Evolutionary conservation across 2,797 vertebrate species (phyloP), one percentile per base, ranked within the genome.

Genomic region (Gila robusta): DNA sequence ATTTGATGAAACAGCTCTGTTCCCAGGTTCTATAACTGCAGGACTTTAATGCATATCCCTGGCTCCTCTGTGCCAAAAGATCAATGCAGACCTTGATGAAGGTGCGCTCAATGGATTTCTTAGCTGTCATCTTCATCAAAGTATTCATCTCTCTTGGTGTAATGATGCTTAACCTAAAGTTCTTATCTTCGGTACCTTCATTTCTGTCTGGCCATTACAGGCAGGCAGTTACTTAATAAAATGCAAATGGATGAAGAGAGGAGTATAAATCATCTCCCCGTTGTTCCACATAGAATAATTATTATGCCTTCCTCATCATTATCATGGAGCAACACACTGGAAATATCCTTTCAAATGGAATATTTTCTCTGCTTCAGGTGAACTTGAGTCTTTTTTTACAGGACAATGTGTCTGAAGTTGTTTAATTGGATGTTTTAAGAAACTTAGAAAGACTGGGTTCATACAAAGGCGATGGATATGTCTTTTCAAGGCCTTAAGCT

Each of bases 141-240:
- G 91, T 89, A 81, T 92, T 92, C 91, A 95, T 96, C 95, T 94
- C 94, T 94, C 92, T 95, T 95, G 93, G 90, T 92, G 93, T 97
- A 97, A 98, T 96, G 96, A 96, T 92, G 94, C 94, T 93, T 94
- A 96, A 95, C 94, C 92, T 93, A 90, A 93, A 96, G 93, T 95
- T 96, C 94, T 93, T 93, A 94, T 95, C 92, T 92, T 91, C 95
- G 95, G 94, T 96, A 94, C 94, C 95, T 96, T 96, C 96, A 96
- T 96, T 96, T 97, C 96, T 94, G 93, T 93, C 93, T 91, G 93
- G 94, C 95, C 95, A 95, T 96, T 96, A 96, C 89, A 81, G 94
- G 93, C 94, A 96, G 96, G 96, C 94, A 96, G 95, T 96, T 96
- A 97, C 96, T 96, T 97, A 97, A 97, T 97, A 95, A 97, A 96